Evolutionary conservation across 2,797 vertebrate genomes (phyloP).

Genomic region (Scleropages formosus): DNA sequence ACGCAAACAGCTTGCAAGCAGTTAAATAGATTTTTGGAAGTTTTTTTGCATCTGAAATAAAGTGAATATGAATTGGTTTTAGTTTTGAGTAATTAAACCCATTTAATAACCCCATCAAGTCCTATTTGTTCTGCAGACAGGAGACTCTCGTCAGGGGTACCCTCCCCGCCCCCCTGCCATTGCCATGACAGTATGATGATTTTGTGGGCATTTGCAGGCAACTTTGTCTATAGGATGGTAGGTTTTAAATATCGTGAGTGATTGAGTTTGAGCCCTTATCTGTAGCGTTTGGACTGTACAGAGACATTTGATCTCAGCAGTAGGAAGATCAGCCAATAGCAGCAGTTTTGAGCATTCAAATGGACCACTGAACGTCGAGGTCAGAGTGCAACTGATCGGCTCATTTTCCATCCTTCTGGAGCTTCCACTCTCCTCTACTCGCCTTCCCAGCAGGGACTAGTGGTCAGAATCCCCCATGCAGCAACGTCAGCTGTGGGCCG

Average conservation of each 20-base stretch:
- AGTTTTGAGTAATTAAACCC: background rate
- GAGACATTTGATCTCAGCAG: background rate
- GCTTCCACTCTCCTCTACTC: too few relatives aligned
- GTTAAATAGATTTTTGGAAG: constrained; percentile 2
- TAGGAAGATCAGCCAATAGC: constrained; percentile 1
- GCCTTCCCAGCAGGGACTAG: too few relatives aligned
- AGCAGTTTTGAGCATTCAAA: background rate
- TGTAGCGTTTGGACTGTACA: background rate
- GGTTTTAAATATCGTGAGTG: too few relatives aligned
- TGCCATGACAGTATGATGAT: background rate
- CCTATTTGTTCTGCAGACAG: background rate
- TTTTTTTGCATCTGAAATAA: constrained; percentile 5
- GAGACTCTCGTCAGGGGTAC: too few relatives aligned
- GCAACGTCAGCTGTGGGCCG: background rate
- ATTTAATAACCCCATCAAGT: background rate
- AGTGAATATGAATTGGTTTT: background rate
- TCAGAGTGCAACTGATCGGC: too few relatives aligned
- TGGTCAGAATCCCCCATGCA: background rate
- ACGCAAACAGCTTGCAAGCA: background rate
- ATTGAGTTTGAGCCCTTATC: background rate
- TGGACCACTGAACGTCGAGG: too few relatives aligned
- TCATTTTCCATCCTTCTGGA: too few relatives aligned
- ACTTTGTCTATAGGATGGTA: background rate
- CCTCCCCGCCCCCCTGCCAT: too few relatives aligned
- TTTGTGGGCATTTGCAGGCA: background rate